Evolutionary conservation across 1,140 invertebrate genomes (phyloP), one percentile per base, ranked within the genome.

Genomic region (Drosophila navojoa): DNA sequence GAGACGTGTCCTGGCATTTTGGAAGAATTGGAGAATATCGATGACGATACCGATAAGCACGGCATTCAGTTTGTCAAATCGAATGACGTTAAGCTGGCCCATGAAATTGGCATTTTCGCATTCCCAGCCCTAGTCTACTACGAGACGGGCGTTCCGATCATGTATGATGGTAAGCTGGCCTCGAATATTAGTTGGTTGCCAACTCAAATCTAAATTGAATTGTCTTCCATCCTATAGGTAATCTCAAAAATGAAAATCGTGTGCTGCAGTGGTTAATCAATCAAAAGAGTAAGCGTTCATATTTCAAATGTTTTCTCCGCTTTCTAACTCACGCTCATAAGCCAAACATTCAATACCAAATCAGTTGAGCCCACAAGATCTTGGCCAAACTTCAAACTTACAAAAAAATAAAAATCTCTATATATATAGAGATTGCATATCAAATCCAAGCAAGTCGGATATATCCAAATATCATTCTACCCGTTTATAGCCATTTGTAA

Each of bases 51-150:
- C 7, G 97, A 98, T 90, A 95, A 97, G 81, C 95, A 97, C 80
- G 97, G 97, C 66, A 97, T 98, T 80, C 97, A 98, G 92, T 98
- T 99, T 92, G 97, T 98, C 6, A 98, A 98, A 91, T 97, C 97
- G 1, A 97, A 96, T 87, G 97, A 98, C 93, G 94, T 96, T 19
- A 96, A 97, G 92, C 92, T 98, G 50, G 97, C 97, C 4, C 96
- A 97, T 42, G 96, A 97, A 93, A 96, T 98, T 82, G 97, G 97
- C 58, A 97, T 98, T 82, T 97, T 97, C 91, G 96, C 96, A 85
- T 97, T 98, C 84, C 97, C 97, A 62, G 96, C 96, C 55, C 93
- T 98, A 61, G 96, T 98, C 63, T 98, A 98, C 92, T 98, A 98
- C 91, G 97, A 98, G 93, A 97, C 97, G 52, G 96, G 97, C 71